Evolutionary conservation across 2,113 vertebrate species (phyloP).

Genomic region (Poicephalus meyeri): DNA sequence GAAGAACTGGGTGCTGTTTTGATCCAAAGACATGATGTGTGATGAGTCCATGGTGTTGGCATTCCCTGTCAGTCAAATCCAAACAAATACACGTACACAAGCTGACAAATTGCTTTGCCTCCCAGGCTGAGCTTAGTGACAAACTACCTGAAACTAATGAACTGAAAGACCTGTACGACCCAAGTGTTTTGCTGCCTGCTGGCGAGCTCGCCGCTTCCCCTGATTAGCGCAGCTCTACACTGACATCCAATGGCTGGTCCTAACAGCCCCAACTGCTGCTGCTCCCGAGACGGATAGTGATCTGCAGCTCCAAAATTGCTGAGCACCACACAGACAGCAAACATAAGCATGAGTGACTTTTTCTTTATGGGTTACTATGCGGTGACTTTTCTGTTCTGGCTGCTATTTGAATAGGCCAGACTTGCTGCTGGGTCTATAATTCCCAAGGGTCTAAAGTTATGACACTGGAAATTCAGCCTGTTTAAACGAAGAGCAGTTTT

Average conservation of each 20-base stretch:
- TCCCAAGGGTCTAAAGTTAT: background rate
- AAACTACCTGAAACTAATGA: background rate
- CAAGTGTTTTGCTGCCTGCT: background rate
- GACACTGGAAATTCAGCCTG: rapidly evolving
- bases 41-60: background rate
- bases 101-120: background rate
- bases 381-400: background rate
- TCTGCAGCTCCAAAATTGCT: background rate
- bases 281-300: background rate
- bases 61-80: background rate
- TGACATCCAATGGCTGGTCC: constrained; percentile 39
- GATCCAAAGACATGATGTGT: rapidly evolving
- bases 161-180: background rate
- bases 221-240: background rate
- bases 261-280: background rate
- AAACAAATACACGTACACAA: background rate
- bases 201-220: background rate
- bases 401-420: background rate
- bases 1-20: background rate
- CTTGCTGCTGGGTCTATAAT: background rate
- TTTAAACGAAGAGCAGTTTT: background rate
- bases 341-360: background rate
- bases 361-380: no score
- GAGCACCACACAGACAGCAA: background rate
- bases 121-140: background rate